A percentile compares a stretch with the other conserved stretches of the same genome.
Conservation (phyloP, 2,888 invertebrate genomes). For the Harpagoxenus sublaevis region DNA sequence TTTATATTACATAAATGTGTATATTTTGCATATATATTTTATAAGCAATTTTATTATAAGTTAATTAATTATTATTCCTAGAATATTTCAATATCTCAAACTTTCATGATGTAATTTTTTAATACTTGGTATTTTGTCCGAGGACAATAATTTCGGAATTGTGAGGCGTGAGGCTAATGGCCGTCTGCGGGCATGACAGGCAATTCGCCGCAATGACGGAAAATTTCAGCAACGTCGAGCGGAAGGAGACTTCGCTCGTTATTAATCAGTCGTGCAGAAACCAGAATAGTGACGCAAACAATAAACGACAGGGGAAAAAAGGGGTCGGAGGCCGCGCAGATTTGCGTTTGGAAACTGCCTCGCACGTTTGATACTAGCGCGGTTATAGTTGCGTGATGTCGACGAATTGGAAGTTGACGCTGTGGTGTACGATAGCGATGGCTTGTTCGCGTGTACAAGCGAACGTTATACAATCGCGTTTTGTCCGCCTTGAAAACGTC, state of each 20-base stretch:
- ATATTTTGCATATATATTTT: background rate
- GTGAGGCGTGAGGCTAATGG: background rate
- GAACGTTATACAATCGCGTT: slow-evolving; percentile 10
- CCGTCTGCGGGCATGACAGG: background rate
- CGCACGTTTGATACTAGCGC: slow-evolving; percentile 48
- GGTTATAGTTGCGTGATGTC: slow-evolving; percentile 55
- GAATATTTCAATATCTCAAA: background rate
- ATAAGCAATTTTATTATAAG: background rate
- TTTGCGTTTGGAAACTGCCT: slow-evolving; percentile 14
- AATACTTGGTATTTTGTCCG: background rate
- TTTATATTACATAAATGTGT: slow-evolving; percentile 6
- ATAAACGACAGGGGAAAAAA: slow-evolving; percentile 42
- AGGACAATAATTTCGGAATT: background rate
- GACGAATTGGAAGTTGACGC: slow-evolving; percentile 36
- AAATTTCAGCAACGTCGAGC: slow-evolving; percentile 1
- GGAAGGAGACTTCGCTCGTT: slow-evolving; percentile 9
- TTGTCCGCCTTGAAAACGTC: slow-evolving; percentile 18
- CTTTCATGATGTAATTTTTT: background rate
- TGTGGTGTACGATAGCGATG: background rate
- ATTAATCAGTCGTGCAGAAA: slow-evolving; percentile 24
- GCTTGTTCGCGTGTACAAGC: background rate
- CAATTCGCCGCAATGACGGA: slow-evolving; percentile 15
- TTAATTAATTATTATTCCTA: background rate
- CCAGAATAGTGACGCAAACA: slow-evolving; percentile 10
- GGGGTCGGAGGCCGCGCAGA: background rate